Conservation (phyloP, 2,797 vertebrate species). For the Leuciscus waleckii region DNA sequence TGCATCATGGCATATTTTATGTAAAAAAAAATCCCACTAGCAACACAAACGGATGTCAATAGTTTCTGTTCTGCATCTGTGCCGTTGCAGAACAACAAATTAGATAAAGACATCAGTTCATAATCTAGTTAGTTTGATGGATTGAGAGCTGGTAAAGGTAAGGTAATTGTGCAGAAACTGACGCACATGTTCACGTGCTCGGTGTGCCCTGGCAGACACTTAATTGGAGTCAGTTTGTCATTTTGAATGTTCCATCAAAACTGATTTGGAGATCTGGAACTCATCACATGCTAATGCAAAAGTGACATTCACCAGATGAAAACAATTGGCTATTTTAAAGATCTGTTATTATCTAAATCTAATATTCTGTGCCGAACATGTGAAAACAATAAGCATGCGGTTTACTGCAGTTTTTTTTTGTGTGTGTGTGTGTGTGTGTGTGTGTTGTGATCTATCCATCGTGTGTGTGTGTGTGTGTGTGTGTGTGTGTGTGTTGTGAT, state of each 20-base stretch:
- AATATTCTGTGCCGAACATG: not conserved
- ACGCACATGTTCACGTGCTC: not conserved
- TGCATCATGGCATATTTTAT: not conserved
- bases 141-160: conserved; percentile 9
- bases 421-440: too few relatives aligned
- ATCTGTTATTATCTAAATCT: not conserved
- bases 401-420: not conserved
- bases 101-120: not conserved
- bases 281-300: not conserved
- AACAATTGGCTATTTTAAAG: not conserved
- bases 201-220: not conserved
- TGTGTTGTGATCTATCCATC: not conserved
- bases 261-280: conserved; percentile 10
- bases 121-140: not conserved
- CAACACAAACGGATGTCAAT: not conserved
- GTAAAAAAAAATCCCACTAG: not conserved
- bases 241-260: not conserved
- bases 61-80: not conserved
- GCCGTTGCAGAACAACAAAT: not conserved
- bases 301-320: not conserved
- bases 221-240: not conserved
- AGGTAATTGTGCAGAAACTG: not conserved
- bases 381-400: not conserved
- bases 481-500: not conserved
- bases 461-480: too few relatives aligned